Evolutionary conservation across 2,888 invertebrate species (phyloP).

Genomic region (Nomada fucata): DNA sequence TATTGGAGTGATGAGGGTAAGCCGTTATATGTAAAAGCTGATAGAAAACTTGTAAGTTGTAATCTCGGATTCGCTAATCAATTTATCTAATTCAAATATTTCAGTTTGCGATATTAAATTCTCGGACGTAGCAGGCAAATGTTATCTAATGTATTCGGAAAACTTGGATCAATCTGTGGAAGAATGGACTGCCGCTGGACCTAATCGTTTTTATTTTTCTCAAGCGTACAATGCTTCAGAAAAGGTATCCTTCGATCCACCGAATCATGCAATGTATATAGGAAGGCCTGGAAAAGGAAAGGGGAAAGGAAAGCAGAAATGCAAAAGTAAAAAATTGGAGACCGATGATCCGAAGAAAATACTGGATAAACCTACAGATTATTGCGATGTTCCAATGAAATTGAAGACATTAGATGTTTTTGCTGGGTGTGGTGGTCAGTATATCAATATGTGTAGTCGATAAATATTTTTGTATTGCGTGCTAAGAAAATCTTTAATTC

Average conservation of each 20-base stretch:
- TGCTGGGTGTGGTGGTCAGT: constrained; percentile 92
- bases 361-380: constrained; percentile 73
- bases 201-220: constrained; percentile 90
- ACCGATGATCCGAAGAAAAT: constrained; percentile 55
- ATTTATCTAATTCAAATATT: constrained; percentile 52
- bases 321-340: constrained; percentile 83
- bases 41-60: background rate
- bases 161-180: constrained; percentile 85
- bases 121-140: constrained; percentile 88
- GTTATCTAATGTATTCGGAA: constrained; percentile 88
- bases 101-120: constrained; percentile 86
- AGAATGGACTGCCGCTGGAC: constrained; percentile 88
- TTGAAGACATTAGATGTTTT: constrained; percentile 92
- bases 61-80: background rate
- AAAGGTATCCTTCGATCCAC: constrained; percentile 87
- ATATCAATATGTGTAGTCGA: background rate
- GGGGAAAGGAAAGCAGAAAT: constrained; percentile 89
- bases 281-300: constrained; percentile 89
- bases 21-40: background rate
- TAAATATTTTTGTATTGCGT: background rate
- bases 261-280: constrained; percentile 86
- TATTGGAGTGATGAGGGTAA: constrained; percentile 92
- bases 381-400: constrained; percentile 84
- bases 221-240: constrained; percentile 87
- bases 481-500: background rate